These are phyloP conservation scores for Danio choprae DNA, from an alignment of 2,797 vertebrate genomes.

Conservation along the genomic window DNA sequence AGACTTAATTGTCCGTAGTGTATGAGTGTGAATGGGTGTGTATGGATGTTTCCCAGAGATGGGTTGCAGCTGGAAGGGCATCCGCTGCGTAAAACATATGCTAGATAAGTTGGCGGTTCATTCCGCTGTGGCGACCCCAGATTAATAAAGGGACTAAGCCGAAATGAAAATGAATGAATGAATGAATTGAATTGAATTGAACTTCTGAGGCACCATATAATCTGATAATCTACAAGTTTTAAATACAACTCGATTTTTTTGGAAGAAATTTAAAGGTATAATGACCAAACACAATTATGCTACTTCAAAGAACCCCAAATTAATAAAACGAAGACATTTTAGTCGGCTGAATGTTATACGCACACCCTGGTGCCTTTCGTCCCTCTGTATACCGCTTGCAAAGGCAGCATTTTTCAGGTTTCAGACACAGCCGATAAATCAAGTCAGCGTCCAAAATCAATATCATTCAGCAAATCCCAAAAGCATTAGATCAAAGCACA, in stretches of 20 bases:
- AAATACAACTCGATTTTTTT: not conserved
- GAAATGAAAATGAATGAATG: no score
- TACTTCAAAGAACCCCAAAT: not conserved
- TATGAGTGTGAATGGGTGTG: no score
- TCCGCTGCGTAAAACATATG: no score
- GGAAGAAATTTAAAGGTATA: not conserved
- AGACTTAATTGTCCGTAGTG: no score
- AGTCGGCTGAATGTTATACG: not conserved
- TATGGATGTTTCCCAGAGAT: no score
- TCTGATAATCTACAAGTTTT: not conserved
- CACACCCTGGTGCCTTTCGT: not conserved
- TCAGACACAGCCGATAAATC: conserved; percentile 25
- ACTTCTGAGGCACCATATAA: not conserved
- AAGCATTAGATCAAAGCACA: conserved; percentile 33
- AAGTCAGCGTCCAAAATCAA: conserved; percentile 30
- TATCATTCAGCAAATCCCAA: conserved; percentile 31
- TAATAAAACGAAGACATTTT: conserved; percentile 9
- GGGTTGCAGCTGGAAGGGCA: no score
- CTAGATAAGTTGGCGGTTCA: no score
- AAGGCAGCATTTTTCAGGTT: conserved; percentile 11
- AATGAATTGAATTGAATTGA: no score
- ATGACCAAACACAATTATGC: not conserved
- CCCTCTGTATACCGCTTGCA: not conserved
- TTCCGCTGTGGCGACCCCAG: no score
- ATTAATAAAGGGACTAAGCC: no score